Conservation (phyloP, 30 jellyfish, hydroid and myxozoan species). For the Turritopsis dohrnii region DNA sequence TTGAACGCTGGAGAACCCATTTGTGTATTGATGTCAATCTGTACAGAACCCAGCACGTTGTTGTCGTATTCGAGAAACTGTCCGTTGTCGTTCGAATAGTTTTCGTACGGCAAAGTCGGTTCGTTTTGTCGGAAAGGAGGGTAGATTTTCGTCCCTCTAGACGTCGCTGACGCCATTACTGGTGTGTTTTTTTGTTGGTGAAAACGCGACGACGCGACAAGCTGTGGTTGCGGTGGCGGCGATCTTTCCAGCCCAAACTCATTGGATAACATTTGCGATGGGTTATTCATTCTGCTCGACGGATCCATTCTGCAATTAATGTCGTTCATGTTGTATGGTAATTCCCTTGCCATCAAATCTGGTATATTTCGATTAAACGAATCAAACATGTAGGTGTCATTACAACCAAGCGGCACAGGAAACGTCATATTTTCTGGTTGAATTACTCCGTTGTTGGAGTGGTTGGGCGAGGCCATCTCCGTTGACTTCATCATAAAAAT, state of each 20-base stretch:
- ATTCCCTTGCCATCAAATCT: background rate
- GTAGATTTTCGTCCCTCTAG: background rate
- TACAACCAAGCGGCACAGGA: background rate
- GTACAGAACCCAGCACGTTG: background rate
- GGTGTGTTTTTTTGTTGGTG: background rate
- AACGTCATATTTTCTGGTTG: background rate
- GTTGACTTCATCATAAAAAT: background rate
- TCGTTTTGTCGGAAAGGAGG: background rate
- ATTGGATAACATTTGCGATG: background rate
- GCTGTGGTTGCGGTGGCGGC: too few species aligned
- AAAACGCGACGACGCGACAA: background rate
- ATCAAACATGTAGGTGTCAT: background rate
- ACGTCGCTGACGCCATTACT: background rate
- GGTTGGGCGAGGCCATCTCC: background rate
- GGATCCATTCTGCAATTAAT: background rate
- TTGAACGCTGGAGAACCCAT: background rate
- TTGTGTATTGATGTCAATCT: background rate
- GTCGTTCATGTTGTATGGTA: background rate
- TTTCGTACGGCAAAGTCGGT: background rate
- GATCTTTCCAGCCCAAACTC: background rate
- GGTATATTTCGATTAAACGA: background rate
- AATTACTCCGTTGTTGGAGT: background rate
- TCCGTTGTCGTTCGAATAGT: background rate
- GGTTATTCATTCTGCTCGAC: background rate
- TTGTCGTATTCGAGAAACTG: background rate